Evolutionary conservation across 1,140 invertebrate genomes (phyloP).

Genomic region (Atta texana): DNA sequence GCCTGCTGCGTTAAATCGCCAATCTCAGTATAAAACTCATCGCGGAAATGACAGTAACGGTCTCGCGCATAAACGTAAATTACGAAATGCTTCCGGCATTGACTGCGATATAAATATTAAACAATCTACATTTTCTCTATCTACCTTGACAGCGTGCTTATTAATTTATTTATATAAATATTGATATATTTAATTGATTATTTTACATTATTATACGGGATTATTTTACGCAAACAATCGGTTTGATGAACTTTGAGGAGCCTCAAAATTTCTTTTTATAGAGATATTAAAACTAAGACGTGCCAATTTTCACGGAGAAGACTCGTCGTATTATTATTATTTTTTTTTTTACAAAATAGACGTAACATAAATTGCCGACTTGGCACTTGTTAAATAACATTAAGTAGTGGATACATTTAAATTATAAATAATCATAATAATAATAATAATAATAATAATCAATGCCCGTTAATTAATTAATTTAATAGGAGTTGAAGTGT

Average conservation of each 20-base stretch:
- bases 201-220: not conserved
- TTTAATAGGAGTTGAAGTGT: constrained; percentile 12
- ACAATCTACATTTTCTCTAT: not conserved
- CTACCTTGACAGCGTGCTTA: not conserved
- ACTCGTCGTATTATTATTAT: too few relatives aligned
- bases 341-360: not conserved
- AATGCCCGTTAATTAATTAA: constrained; percentile 41
- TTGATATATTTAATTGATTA: too few relatives aligned
- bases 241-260: not conserved
- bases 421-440: not conserved
- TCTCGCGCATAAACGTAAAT: constrained; percentile 63
- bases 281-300: not conserved
- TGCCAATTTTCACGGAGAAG: not conserved
- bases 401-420: not conserved
- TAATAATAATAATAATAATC: not conserved
- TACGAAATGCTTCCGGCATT: constrained; percentile 56
- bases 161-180: not conserved
- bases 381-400: not conserved
- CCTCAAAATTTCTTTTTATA: not conserved
- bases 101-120: constrained; percentile 1
- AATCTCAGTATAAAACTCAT: constrained; percentile 32
- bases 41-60: constrained; percentile 64
- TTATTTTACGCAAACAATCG: not conserved
- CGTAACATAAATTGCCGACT: not conserved
- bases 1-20: constrained; percentile 32